A percentile compares a stretch with the other conserved stretches of the same genome.
phyloP scores from a whole-genome alignment of 2,113 vertebrate species.

The Chiloscyllium plagiosum region DNA sequence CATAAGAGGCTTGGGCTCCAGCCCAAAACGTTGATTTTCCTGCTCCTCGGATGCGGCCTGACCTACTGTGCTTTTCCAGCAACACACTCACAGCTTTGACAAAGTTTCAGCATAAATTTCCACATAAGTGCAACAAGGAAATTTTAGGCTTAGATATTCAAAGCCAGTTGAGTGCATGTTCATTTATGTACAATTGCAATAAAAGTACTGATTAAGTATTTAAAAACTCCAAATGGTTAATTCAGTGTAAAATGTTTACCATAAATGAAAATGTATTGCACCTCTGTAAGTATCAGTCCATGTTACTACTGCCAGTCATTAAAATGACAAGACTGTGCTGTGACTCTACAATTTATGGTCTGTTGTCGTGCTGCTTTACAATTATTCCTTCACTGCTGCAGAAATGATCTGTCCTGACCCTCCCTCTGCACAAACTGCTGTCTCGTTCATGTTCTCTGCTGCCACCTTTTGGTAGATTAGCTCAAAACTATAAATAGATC shows the following conservation, averaged over 20 bases:
- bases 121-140: background rate
- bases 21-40: no score
- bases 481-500: background rate
- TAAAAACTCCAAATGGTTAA: background rate
- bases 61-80: no score
- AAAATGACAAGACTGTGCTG: background rate
- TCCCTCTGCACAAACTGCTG: no score
- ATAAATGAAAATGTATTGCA: background rate
- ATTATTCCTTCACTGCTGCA: background rate
- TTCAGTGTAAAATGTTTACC: background rate
- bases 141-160: background rate
- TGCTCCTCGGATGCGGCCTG: no score
- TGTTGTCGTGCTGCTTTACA: conserved; percentile 1
- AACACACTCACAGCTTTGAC: no score
- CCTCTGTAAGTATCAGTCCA: background rate
- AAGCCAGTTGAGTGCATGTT: background rate
- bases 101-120: background rate
- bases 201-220: background rate
- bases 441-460: background rate
- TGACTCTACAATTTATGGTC: background rate
- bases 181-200: background rate
- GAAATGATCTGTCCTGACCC: background rate
- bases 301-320: conserved; percentile 20
- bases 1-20: background rate
- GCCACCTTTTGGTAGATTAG: background rate